Percentiles rank a stretch among this genome's conserved stretches.
phyloP scores from a whole-genome alignment of 2,888 invertebrate species.

The Embidobia sp. region DNA sequence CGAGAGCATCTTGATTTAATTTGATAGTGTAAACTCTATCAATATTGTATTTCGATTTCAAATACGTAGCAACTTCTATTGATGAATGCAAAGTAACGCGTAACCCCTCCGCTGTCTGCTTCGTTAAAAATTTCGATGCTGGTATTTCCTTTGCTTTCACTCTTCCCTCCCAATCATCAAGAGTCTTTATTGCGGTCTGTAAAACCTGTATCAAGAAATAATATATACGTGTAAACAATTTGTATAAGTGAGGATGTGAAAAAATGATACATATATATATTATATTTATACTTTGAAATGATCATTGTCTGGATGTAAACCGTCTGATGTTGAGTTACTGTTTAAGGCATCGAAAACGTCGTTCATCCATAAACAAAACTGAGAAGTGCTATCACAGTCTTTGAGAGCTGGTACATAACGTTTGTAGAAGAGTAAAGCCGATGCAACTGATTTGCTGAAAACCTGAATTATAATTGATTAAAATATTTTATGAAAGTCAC shows the following conservation, averaged over 20 bases:
- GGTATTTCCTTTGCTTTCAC: background rate
- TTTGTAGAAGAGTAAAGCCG: background rate
- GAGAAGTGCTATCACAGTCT: background rate
- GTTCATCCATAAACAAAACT: background rate
- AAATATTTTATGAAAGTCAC: background rate
- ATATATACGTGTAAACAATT: background rate
- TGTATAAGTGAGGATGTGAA: background rate
- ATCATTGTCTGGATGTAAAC: background rate
- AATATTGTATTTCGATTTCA: background rate
- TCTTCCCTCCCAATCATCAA: background rate
- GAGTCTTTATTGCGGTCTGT: background rate
- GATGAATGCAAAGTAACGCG: background rate
- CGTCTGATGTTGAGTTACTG: background rate
- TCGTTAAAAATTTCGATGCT: background rate
- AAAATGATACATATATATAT: background rate
- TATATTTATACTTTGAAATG: background rate
- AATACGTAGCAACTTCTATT: background rate
- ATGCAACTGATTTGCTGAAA: conserved; percentile 5
- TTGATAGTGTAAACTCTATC: background rate
- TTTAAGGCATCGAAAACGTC: conserved; percentile 5
- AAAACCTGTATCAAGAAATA: background rate
- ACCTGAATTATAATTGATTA: background rate
- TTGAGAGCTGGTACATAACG: background rate
- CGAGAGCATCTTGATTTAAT: conserved; percentile 2
- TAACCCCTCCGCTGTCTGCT: background rate